Base-by-base conservation (phyloP, 2,797 vertebrate species). In the Podarcis lilfordi region DNA sequence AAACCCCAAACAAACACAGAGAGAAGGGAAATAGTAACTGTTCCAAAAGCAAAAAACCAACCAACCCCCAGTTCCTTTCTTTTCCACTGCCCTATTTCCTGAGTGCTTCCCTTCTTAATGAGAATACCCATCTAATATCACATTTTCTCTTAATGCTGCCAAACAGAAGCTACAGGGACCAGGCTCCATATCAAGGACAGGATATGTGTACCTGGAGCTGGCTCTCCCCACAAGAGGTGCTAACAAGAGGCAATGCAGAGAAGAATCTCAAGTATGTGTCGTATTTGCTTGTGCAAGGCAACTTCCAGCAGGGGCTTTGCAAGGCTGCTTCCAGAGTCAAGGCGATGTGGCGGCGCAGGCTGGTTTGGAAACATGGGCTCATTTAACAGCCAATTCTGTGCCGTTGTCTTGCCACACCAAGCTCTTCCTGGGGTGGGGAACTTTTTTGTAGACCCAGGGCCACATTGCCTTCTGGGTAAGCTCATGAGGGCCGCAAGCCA, bases 211-310 rank as follows among this genome's bases (percentile, higher is more conserved):
- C 17, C 71, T 50, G 72, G 88, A 0, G 0, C 1, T 94, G 95
- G 94, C 93, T 93, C 2, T 0, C 88, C 88, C 89, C 89, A 50
- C 94, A 95, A 94, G 88, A 66, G 82, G 85, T 0, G 3, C 81
- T 91, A 94, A 94, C 93, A 95, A 96, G 94, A 66, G 90, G 92
- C 92, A 93, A 96, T 89, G 89, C 1, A 7, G 89, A 27, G 43
- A 96, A 94, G 96, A 96, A 96, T 96, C 88, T 89, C 93, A 95
- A 93, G 93, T 93, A 96, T 94, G 94, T 94, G 91, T 94, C 92
- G 4, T 45, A 86, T 92, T 92, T 93, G 88, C 91, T 90, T 84
- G 9, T 66, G 25, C 40, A 27, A 77, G 82, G 87, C 25, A 88
- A 89, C 93, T 92, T 91, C 88, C 91, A 2, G 80, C 0, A 59